Conservation (phyloP, 2,888 invertebrate species). For the Bibio marci region DNA sequence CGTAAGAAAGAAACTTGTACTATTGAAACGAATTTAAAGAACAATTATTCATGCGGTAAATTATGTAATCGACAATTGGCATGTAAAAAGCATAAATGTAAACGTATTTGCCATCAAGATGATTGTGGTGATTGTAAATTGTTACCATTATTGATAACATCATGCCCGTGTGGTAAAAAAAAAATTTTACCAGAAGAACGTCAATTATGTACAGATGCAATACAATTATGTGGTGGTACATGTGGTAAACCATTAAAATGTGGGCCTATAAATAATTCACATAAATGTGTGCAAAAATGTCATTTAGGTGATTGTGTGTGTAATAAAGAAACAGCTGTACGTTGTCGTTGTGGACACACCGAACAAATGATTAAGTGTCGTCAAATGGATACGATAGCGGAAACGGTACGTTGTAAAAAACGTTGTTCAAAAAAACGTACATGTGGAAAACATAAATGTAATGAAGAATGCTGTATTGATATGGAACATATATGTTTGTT, state of each 20-base stretch:
- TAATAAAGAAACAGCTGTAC: slow-evolving; percentile 50
- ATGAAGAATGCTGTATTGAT: slow-evolving; percentile 70
- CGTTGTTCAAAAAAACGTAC: slow-evolving; percentile 77
- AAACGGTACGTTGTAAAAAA: slow-evolving; percentile 70
- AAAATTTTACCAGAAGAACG: slow-evolving; percentile 32
- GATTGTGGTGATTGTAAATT: slow-evolving; percentile 46
- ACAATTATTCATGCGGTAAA: slow-evolving; percentile 41
- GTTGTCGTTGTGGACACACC: slow-evolving; percentile 75
- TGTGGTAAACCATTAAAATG: slow-evolving; percentile 49
- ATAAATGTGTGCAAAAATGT: slow-evolving; percentile 42
- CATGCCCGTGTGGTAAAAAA: slow-evolving; percentile 64
- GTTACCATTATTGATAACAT: slow-evolving; percentile 40
- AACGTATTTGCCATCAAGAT: slow-evolving; percentile 47
- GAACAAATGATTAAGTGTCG: slow-evolving; percentile 64
- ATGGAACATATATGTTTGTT: slow-evolving; percentile 72
- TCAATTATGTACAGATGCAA: slow-evolving; percentile 57
- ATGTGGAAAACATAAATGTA: slow-evolving; percentile 83
- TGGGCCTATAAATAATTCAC: slow-evolving; percentile 48
- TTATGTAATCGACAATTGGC: slow-evolving; percentile 39
- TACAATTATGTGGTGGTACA: slow-evolving; percentile 61
- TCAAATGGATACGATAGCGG: slow-evolving; percentile 48
- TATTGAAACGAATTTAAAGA: slow-evolving; percentile 29
- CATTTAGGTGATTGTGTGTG: slow-evolving; percentile 68
- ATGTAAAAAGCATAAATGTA: slow-evolving; percentile 57
- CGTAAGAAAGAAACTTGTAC: slow-evolving; percentile 44